Conservation (phyloP, 2,888 invertebrate genomes). For the Meliscaeva auricollis region DNA sequence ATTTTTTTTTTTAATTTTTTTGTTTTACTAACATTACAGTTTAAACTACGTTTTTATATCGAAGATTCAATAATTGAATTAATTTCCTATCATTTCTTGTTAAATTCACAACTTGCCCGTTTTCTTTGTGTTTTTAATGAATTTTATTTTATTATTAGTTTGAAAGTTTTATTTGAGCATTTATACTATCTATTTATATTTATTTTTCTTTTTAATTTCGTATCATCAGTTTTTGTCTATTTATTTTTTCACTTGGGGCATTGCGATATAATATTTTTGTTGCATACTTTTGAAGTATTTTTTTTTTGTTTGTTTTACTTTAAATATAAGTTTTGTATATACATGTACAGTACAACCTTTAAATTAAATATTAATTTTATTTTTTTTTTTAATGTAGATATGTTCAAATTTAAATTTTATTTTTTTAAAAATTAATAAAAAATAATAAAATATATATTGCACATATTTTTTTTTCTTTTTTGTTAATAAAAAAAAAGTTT, state of each 20-base stretch:
- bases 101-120: slow-evolving; percentile 46
- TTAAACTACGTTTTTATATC: slow-evolving; percentile 64
- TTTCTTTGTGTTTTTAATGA: background rate
- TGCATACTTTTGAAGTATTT: slow-evolving; percentile 71
- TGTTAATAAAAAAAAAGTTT: background rate
- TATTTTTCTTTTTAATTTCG: slow-evolving; percentile 20
- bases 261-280: slow-evolving; percentile 10
- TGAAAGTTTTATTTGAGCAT: slow-evolving; percentile 50
- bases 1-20: slow-evolving; percentile 20
- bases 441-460: slow-evolving; percentile 68
- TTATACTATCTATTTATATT: slow-evolving; percentile 65
- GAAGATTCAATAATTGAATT: slow-evolving; percentile 65
- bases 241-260: slow-evolving; percentile 21
- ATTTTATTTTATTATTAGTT: slow-evolving; percentile 2
- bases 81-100: slow-evolving; percentile 57
- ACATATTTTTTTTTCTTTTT: slow-evolving; percentile 44
- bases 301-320: slow-evolving; percentile 24
- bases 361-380: slow-evolving; percentile 45
- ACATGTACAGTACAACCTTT: slow-evolving; percentile 74
- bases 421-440: slow-evolving; percentile 34
- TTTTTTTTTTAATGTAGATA: slow-evolving; percentile 46
- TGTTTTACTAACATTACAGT: slow-evolving; percentile 61
- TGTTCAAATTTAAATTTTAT: slow-evolving; percentile 46
- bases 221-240: slow-evolving; percentile 1
- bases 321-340: slow-evolving; percentile 50